Percentiles rank a stretch among this genome's conserved stretches.
Conservation (phyloP, 1,140 invertebrate species). For the Conus ventricosus region DNA sequence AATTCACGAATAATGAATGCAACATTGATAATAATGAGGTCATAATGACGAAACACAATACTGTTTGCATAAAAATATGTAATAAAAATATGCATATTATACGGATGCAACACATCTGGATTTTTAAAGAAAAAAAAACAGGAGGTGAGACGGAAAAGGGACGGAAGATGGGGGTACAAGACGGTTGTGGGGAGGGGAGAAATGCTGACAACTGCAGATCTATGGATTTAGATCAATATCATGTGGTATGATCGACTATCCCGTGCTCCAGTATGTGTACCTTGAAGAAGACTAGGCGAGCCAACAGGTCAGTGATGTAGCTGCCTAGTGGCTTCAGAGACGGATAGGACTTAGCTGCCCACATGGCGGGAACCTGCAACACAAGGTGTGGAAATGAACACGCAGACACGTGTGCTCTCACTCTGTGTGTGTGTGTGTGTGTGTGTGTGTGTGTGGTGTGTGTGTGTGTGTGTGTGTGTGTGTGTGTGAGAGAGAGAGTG, state of each 20-base stretch:
- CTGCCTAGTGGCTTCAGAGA: constrained; percentile 74
- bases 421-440: not conserved
- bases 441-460: no score
- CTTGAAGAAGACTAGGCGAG: constrained; percentile 80
- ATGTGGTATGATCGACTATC: not conserved
- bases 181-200: not conserved
- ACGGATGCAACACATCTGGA: no score
- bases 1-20: no score
- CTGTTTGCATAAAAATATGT: no score
- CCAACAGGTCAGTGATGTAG: constrained; percentile 72
- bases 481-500: no score
- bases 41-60: no score
- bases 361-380: constrained; percentile 45
- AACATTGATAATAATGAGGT: no score
- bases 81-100: no score
- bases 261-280: constrained; percentile 44
- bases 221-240: not conserved
- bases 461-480: no score
- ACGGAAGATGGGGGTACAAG: no score
- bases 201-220: not conserved
- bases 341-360: constrained; percentile 74
- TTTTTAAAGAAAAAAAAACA: no score
- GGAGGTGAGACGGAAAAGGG: no score
- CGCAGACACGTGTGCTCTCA: constrained; percentile 14
- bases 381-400: not conserved